These are phyloP conservation scores for Aulostomus chinensis DNA, from an alignment of 2,797 vertebrate species.

Conservation along the genomic window DNA sequence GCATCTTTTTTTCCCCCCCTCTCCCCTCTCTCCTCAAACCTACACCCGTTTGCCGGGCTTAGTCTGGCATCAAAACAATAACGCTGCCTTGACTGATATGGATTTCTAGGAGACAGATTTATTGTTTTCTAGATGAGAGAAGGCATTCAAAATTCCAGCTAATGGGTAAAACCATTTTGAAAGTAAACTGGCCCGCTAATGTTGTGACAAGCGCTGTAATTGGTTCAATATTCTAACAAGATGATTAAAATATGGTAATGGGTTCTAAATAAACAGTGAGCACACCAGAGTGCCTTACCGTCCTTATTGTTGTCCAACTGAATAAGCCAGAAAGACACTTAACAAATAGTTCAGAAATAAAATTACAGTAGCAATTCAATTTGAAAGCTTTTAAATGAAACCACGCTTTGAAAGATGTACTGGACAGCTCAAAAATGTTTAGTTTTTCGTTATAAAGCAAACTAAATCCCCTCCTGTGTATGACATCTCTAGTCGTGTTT, in stretches of 20 bases:
- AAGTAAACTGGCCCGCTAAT: constrained; percentile 56
- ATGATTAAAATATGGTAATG: constrained; percentile 57
- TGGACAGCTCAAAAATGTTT: too few species aligned
- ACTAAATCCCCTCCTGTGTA: too few species aligned
- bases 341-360: too few species aligned
- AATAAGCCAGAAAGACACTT: too few species aligned
- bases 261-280: constrained; percentile 42
- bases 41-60: constrained; percentile 29
- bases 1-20: constrained; percentile 29
- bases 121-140: constrained; percentile 42
- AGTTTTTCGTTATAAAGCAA: too few species aligned
- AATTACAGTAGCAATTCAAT: too few species aligned
- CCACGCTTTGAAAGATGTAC: too few species aligned
- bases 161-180: constrained; percentile 39
- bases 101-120: constrained; percentile 41
- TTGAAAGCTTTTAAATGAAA: too few species aligned
- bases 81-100: constrained; percentile 45
- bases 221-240: constrained; percentile 51
- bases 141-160: constrained; percentile 42
- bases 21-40: constrained; percentile 14
- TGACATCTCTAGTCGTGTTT: too few species aligned
- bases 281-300: too few species aligned
- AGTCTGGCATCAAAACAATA: constrained; percentile 45
- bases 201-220: constrained; percentile 62
- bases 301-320: too few species aligned